Percentiles rank a stretch among this genome's conserved stretches.
Conservation (phyloP, 2,888 invertebrate species). For the Eupsilia transversa region DNA sequence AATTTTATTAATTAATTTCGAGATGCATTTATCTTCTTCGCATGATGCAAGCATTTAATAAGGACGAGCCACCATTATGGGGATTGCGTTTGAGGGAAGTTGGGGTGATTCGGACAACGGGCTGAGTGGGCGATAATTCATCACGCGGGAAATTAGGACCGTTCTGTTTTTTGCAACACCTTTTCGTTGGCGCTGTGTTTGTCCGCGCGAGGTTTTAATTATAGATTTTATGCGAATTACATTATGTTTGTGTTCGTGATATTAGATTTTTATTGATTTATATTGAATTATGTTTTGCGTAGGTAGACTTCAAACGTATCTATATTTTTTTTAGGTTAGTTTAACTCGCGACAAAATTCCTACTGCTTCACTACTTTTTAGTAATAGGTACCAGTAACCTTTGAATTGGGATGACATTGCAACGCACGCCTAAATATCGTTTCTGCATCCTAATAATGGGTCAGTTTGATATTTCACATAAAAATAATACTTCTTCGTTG, state of each 20-base stretch:
- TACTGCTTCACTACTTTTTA: background rate
- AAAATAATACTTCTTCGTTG: background rate
- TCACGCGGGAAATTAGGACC: slow-evolving; percentile 63
- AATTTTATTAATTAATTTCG: slow-evolving; percentile 89
- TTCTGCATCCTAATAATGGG: background rate
- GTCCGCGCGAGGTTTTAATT: slow-evolving; percentile 44
- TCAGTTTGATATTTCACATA: background rate
- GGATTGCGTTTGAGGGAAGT: slow-evolving; percentile 79
- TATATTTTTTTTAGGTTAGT: too few relatives aligned
- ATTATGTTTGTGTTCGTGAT: slow-evolving; percentile 12
- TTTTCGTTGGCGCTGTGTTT: slow-evolving; percentile 41
- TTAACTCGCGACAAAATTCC: too few relatives aligned
- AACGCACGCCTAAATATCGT: background rate
- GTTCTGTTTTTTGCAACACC: slow-evolving; percentile 61
- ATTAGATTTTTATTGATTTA: slow-evolving; percentile 29
- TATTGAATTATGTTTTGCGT: background rate
- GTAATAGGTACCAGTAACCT: background rate
- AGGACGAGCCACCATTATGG: slow-evolving; percentile 80
- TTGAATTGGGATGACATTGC: background rate
- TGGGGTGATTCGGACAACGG: slow-evolving; percentile 72
- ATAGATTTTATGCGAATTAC: slow-evolving; percentile 27
- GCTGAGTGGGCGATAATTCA: slow-evolving; percentile 73
- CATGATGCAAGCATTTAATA: slow-evolving; percentile 86
- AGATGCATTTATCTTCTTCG: slow-evolving; percentile 86
- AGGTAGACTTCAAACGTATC: background rate